phyloP scores from a whole-genome alignment of 2,113 vertebrate species.

The Lampris incognitus region DNA sequence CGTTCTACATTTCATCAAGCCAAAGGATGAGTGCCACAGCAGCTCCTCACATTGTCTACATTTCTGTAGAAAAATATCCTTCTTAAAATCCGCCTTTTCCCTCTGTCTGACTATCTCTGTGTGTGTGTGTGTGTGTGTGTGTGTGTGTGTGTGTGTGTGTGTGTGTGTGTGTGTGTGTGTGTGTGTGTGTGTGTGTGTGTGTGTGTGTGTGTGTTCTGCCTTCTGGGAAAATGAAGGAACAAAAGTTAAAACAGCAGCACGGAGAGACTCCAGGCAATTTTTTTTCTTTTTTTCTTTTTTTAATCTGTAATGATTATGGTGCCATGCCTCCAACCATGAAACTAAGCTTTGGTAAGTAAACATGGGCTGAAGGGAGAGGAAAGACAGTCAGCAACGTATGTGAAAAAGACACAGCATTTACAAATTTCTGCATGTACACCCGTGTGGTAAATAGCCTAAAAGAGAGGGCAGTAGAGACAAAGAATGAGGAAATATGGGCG shows the following conservation, averaged over 20 bases:
- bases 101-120: no score
- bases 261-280: conserved; percentile 61
- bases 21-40: no score
- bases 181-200: no score
- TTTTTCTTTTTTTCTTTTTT: conserved; percentile 17
- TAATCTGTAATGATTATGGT: conserved; percentile 70
- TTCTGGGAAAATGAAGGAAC: conserved; percentile 45
- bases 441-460: conserved; percentile 16
- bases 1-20: no score
- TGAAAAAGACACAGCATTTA: not conserved
- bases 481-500: conserved; percentile 34
- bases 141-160: no score
- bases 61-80: no score
- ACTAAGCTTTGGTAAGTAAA: conserved; percentile 56
- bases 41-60: no score
- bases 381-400: not conserved
- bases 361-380: conserved; percentile 13
- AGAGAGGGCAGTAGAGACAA: conserved; percentile 16
- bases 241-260: conserved; percentile 59
- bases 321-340: conserved; percentile 74
- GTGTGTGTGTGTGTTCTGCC: no score
- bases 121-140: no score
- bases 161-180: no score
- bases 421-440: conserved; percentile 31
- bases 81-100: no score